phyloP scores from a whole-genome alignment of 2,113 vertebrate genomes.

The Anhinga rufa region DNA sequence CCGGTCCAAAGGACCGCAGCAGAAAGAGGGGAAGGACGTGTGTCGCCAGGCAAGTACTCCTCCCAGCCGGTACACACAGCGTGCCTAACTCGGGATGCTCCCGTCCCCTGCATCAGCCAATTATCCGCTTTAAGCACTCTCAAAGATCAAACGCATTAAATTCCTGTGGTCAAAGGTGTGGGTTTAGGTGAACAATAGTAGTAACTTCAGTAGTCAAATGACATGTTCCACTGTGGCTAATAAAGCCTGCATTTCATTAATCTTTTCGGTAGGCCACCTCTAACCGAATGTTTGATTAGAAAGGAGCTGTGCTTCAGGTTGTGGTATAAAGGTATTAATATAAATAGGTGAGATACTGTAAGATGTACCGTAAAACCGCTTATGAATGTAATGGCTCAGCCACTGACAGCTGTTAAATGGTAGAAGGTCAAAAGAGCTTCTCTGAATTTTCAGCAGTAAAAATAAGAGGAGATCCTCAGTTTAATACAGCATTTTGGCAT shows the following conservation, averaged over 20 bases:
- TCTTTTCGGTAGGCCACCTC: background rate
- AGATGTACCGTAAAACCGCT: background rate
- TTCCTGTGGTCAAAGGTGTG: background rate
- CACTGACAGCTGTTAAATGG: background rate
- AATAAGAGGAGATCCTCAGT: background rate
- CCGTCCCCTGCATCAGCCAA: background rate
- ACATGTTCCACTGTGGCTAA: background rate
- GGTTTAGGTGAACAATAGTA: background rate
- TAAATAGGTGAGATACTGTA: background rate
- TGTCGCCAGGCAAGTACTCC: background rate
- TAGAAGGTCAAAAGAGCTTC: background rate
- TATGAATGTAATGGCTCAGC: background rate
- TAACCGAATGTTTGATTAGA: background rate
- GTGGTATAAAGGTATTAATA: background rate
- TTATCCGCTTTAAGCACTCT: background rate
- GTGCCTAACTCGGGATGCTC: background rate
- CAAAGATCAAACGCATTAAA: constrained; percentile 18
- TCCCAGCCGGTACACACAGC: background rate
- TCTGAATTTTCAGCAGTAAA: background rate
- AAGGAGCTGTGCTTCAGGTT: background rate
- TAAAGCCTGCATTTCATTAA: constrained; percentile 31
- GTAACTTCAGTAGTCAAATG: background rate
- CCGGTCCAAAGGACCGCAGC: background rate
- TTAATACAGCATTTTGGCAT: background rate
- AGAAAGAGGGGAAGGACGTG: background rate